Base-by-base conservation (phyloP, 2,113 vertebrate species). In the Poecile atricapillus region DNA sequence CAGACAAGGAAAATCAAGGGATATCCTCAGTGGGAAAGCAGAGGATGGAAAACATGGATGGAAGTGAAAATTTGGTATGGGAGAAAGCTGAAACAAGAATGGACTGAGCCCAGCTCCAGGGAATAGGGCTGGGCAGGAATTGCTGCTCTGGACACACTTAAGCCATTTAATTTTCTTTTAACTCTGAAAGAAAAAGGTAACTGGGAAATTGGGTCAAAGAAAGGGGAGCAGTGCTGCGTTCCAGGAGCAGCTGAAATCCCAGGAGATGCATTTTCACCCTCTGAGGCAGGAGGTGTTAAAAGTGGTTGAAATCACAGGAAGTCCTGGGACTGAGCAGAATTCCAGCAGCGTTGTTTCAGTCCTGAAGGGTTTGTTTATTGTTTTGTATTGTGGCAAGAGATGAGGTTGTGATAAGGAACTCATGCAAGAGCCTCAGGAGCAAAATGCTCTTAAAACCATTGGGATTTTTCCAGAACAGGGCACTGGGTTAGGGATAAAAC, bases 401-500 rank as follows among this genome's bases (percentile, higher is more conserved):
- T 70, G 25, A 39, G 47, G 25, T 33, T 30, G 13, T 24, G 62
- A 13, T 30, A 71, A 50, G 0, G 17, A 28, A 11, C 47, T 63
- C n/a, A 4, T 58, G 69, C 55, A 33, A 28, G 35, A 86, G 27
- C 27, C 44, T 69, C 44, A 8, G 37, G 68, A 70, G 30, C 35
- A 60, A 64, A 85, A 37, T 8, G 19, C 37, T 53, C 77, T 73
- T 13, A 19, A 33, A 62, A 76, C 33, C 58, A 11, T 5, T 28
- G 60, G 24, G 37, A 23, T 90, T 68, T 39, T 75, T 25, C 63
- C 37, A n/a, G 28, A 74, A 14, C 11, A 12, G 68, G 18, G 31
- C 10, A 1, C 23, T 55, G 0, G 1, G 5, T 44, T 24, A 49
- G 55, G 76, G 56, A 23, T n/a, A 2, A 53, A 49, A 37, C 28